A percentile compares a stretch with the other conserved stretches of the same genome.
Evolutionary conservation across 2,888 invertebrate genomes (phyloP).

Genomic region (Mantis religiosa): DNA sequence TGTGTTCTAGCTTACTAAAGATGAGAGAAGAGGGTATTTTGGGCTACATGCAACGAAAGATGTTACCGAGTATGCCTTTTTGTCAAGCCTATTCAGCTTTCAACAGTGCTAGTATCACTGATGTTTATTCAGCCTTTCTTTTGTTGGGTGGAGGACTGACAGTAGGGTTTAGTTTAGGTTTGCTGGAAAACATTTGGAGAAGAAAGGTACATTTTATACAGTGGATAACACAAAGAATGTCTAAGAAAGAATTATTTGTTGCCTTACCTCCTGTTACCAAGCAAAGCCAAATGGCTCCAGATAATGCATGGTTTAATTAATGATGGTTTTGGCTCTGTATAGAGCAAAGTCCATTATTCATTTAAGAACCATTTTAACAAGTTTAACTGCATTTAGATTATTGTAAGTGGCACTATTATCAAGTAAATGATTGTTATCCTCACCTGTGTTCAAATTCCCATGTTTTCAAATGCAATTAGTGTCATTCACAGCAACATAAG

Average conservation of each 20-base stretch:
- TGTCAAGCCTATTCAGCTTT: slow-evolving; percentile 54
- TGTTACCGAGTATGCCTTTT: slow-evolving; percentile 51
- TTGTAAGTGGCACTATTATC: too few species aligned
- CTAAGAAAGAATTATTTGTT: neutral
- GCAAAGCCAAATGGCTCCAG: neutral
- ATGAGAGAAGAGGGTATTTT: slow-evolving; percentile 44
- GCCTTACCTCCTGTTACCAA: neutral
- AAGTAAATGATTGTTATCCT: too few species aligned
- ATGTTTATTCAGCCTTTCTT: slow-evolving; percentile 55
- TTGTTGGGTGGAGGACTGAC: slow-evolving; percentile 48
- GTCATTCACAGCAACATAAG: too few species aligned
- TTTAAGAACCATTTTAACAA: too few species aligned
- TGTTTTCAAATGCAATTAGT: too few species aligned
- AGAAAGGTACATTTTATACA: neutral
- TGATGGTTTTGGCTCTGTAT: neutral
- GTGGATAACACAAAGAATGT: neutral
- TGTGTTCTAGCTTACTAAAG: slow-evolving; percentile 41
- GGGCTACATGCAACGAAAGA: slow-evolving; percentile 39
- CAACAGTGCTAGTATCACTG: slow-evolving; percentile 55
- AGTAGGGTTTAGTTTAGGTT: slow-evolving; percentile 31
- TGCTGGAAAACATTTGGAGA: slow-evolving; percentile 23
- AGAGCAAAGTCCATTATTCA: too few species aligned
- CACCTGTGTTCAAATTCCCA: too few species aligned
- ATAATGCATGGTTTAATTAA: neutral
- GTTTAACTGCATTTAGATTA: too few species aligned